phyloP scores from a whole-genome alignment of 2,888 invertebrate species.

The Morpho helenor region DNA sequence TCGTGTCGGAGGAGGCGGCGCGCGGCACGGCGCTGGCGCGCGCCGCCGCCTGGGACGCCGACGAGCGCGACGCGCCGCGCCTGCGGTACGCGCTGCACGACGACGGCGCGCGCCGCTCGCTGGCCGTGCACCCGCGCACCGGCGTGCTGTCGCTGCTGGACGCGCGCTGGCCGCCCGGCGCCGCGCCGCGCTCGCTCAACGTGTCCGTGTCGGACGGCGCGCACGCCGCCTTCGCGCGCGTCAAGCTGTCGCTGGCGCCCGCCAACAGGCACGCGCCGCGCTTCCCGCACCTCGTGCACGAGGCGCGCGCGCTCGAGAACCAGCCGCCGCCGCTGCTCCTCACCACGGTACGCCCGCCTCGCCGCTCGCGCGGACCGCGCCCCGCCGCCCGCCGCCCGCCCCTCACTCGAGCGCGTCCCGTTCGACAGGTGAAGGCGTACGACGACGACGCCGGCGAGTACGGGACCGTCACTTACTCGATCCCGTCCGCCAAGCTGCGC shows the following conservation, averaged over 20 bases:
- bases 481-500: conserved; percentile 85
- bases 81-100: conserved; percentile 88
- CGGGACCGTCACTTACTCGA: conserved; percentile 86
- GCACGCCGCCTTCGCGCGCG: conserved; percentile 91
- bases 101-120: conserved; percentile 40
- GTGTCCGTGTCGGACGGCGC: conserved; percentile 97
- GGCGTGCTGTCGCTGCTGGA: conserved; percentile 52
- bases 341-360: conserved; percentile 72
- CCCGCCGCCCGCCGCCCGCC: not conserved
- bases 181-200: conserved; percentile 84
- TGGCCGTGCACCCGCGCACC: conserved; percentile 47
- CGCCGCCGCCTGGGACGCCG: conserved; percentile 93
- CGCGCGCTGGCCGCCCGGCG: conserved; percentile 81
- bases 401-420: not conserved
- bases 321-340: conserved; percentile 86
- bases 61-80: conserved; percentile 86
- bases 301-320: conserved; percentile 90
- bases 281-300: conserved; percentile 88
- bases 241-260: conserved; percentile 87
- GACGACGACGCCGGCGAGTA: conserved; percentile 91
- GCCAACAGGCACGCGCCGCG: conserved; percentile 88
- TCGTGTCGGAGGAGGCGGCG: conserved; percentile 88
- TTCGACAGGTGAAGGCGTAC: conserved; percentile 82
- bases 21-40: conserved; percentile 93
- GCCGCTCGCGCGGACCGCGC: not conserved